A percentile compares a stretch with the other conserved stretches of the same genome.
phyloP scores from a whole-genome alignment of 37 sponge, comb jelly and placozoan genomes.

The Aplysina aerophoba region DNA sequence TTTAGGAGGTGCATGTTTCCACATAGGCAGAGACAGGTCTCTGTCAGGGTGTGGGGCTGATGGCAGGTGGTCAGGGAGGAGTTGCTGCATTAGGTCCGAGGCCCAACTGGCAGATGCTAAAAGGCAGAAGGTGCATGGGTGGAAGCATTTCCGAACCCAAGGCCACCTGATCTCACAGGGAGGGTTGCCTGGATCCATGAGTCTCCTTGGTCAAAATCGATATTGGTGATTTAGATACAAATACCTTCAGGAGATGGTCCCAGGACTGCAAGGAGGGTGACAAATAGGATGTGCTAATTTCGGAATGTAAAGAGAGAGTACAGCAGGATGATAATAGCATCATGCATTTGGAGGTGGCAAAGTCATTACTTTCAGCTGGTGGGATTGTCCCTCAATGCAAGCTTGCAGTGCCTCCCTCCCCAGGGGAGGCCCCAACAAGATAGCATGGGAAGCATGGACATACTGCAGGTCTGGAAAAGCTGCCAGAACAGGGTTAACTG shows the following conservation, averaged over 20 bases:
- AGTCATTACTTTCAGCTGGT: conserved; percentile 11
- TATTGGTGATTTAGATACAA: conserved; percentile 27
- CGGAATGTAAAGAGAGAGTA: conserved; percentile 50
- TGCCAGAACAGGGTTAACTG: too few relatives aligned
- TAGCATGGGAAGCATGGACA: too few relatives aligned
- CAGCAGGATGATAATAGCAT: conserved; percentile 33
- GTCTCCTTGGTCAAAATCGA: conserved; percentile 19
- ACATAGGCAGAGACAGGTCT: neutral
- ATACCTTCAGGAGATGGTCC: conserved; percentile 10
- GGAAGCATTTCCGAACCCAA: conserved; percentile 42
- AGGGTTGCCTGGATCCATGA: conserved; percentile 48
- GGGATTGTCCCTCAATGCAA: too few relatives aligned
- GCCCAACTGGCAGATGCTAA: conserved; percentile 41
- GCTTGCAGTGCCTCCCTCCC: too few relatives aligned
- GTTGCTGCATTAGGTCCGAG: conserved; percentile 20
- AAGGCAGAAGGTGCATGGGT: conserved; percentile 50
- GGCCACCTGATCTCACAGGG: conserved; percentile 38
- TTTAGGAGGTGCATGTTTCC: conserved; percentile 5
- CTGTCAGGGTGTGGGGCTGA: neutral
- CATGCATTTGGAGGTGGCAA: conserved; percentile 19
- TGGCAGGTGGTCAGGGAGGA: conserved; percentile 18
- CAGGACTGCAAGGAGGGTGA: neutral
- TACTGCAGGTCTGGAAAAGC: too few relatives aligned
- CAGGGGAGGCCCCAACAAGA: too few relatives aligned
- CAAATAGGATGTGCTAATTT: conserved; percentile 26